Base-by-base conservation (phyloP, 2,797 vertebrate genomes). In the Rhodeus uyekii region DNA sequence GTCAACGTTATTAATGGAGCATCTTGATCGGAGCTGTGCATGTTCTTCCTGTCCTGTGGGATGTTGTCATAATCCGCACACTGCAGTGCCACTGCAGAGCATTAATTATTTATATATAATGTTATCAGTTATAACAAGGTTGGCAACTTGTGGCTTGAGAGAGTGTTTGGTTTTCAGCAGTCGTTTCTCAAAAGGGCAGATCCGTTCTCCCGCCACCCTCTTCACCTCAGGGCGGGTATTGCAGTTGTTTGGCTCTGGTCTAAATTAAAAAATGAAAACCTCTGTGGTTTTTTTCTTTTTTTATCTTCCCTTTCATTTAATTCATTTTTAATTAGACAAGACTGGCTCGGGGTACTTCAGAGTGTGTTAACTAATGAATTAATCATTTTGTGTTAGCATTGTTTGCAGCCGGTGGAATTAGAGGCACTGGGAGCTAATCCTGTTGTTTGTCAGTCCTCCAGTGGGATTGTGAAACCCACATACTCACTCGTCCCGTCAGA, bases 31-130 rank as follows among this genome's bases (percentile, higher is more conserved):
- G 24, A 29, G 24, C 58, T 63, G 42, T 53, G 46, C 29, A 64
- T 81, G 32, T 46, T 29, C 68, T 29, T 64, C 2, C 55, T 73
- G 69, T 79, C 50, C 55, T 42, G 22, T 75, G 68, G 44, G 76
- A 55, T 55, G 24, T 64, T 60, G 42, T 44, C 58, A 8, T 84
- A 71, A 83, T 76, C 75, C 78, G 71, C 82, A 46, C 53, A 53
- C 71, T 42, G 75, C 82, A 55, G 78, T 76, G 61, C 42, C 63
- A 82, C 86, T 89, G 85, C 85, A 86, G 58, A 53, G 46, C 83
- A 91, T 93, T 86, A 88, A 93, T 92, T 90, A 91, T 91, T 92
- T 84, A 92, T 90, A 85, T 68, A 80, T 81, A 82, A 87, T 85
- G 82, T 85, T 79, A 89, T 90, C 87, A 81, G 82, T 60, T 78